These are phyloP conservation scores for Aquatica leii DNA, from an alignment of 2,888 invertebrate species.

Conservation along the genomic window DNA sequence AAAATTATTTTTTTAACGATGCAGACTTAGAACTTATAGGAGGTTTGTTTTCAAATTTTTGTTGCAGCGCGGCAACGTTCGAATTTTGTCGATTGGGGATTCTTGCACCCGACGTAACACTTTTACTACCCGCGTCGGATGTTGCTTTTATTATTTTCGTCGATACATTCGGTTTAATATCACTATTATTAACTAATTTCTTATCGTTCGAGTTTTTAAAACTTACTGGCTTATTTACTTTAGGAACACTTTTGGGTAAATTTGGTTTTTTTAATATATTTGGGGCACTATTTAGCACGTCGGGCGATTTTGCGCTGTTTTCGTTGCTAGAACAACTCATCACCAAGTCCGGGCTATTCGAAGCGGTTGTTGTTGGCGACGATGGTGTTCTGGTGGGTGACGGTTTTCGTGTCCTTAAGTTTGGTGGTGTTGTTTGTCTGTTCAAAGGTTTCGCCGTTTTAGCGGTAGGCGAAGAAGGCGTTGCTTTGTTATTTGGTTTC, in stretches of 20 bases:
- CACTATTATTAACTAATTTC: slow-evolving; percentile 34
- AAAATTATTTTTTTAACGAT: slow-evolving; percentile 18
- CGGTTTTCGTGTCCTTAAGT: slow-evolving; percentile 59
- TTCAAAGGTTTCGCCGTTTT: slow-evolving; percentile 36
- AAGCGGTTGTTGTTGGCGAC: slow-evolving; percentile 53
- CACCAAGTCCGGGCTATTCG: slow-evolving; percentile 76
- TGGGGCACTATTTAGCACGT: slow-evolving; percentile 65
- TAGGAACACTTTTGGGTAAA: slow-evolving; percentile 60
- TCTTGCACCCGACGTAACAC: slow-evolving; percentile 60
- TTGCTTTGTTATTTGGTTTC: slow-evolving; percentile 26
- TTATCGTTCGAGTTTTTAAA: slow-evolving; percentile 52
- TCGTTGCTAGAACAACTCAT: slow-evolving; percentile 70
- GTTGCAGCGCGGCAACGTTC: slow-evolving; percentile 79
- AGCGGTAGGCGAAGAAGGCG: slow-evolving; percentile 35
- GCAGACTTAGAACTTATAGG: slow-evolving; percentile 24
- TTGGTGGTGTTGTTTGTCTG: slow-evolving; percentile 61
- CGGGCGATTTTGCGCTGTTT: slow-evolving; percentile 65
- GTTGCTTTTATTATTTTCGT: slow-evolving; percentile 38
- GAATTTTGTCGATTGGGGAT: slow-evolving; percentile 67
- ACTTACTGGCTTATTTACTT: slow-evolving; percentile 61
- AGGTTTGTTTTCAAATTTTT: slow-evolving; percentile 74
- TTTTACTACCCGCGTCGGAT: slow-evolving; percentile 40
- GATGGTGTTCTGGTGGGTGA: slow-evolving; percentile 50
- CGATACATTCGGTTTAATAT: slow-evolving; percentile 38
- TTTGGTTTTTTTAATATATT: slow-evolving; percentile 54